Percentiles rank a stretch among this genome's conserved stretches.
Conservation (phyloP, 2,888 invertebrate species). For the Pachydiplax longipennis region DNA sequence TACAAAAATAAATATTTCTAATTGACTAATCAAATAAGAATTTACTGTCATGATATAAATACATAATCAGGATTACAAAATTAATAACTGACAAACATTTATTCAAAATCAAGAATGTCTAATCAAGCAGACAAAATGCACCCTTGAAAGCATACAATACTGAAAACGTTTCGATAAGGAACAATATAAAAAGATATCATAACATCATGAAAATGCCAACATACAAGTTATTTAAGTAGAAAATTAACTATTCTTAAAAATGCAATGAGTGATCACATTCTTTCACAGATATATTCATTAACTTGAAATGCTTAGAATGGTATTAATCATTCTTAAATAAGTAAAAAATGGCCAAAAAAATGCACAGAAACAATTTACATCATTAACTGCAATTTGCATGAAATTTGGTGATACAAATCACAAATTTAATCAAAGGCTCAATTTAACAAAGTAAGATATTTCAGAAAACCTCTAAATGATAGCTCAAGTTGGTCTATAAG, state of each 20-base stretch:
- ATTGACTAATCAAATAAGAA: neutral
- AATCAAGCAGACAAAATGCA: neutral
- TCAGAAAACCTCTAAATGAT: neutral
- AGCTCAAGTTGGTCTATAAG: neutral
- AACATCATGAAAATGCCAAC: neutral
- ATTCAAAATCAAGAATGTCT: neutral
- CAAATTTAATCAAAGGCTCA: no score
- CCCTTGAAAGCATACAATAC: neutral
- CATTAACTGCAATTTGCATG: no score
- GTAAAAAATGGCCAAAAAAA: no score
- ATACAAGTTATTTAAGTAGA: neutral
- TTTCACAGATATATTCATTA: no score
- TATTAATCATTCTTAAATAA: no score
- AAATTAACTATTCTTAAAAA: neutral
- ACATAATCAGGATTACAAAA: neutral
- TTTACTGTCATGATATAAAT: neutral
- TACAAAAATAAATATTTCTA: neutral
- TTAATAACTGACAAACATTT: neutral
- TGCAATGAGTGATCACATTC: no score
- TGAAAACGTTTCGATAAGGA: neutral
- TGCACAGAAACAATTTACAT: no score
- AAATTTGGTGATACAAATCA: no score
- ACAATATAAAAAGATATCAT: neutral
- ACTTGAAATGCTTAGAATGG: no score
- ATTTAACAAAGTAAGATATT: neutral